These are phyloP conservation scores for Spodoptera littoralis DNA, from an alignment of 2,888 invertebrate genomes.

Conservation along the genomic window DNA sequence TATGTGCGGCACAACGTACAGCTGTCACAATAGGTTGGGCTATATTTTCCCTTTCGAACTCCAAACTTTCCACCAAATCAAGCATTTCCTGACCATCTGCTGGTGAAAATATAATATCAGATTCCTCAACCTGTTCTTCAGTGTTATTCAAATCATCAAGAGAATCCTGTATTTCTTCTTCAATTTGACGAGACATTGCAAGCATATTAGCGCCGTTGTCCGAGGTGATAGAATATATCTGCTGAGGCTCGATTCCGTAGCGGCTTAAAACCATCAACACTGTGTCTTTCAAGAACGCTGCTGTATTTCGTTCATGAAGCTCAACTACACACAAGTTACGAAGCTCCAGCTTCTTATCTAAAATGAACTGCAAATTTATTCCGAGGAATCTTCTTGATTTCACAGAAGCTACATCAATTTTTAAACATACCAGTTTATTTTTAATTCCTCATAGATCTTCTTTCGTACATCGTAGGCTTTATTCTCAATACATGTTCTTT, in stretches of 20 bases:
- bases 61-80: conserved; percentile 1
- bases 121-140: conserved; percentile 6
- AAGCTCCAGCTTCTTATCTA: not conserved
- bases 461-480: conserved; percentile 8
- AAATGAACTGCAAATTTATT: conserved; percentile 8
- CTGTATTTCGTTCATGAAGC: not conserved
- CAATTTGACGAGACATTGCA: conserved; percentile 10
- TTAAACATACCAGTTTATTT: conserved; percentile 11
- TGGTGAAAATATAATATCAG: not conserved
- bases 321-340: conserved; percentile 5
- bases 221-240: no score
- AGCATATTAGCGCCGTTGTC: conserved; percentile 1
- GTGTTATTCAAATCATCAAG: conserved; percentile 2
- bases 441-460: conserved; percentile 5
- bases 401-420: conserved; percentile 8
- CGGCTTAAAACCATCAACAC: no score
- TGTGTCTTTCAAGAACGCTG: not conserved
- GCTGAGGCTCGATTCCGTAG: no score
- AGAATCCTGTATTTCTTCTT: conserved; percentile 6
- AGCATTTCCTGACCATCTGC: conserved; percentile 4
- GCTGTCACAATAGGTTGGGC: no score
- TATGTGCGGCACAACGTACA: no score
- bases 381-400: conserved; percentile 8
- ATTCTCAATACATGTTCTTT: conserved; percentile 8
- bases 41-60: conserved; percentile 4